These are phyloP conservation scores for Cephalopachus bancanus DNA, from an alignment of 2,797 vertebrate species.

Conservation along the genomic window DNA sequence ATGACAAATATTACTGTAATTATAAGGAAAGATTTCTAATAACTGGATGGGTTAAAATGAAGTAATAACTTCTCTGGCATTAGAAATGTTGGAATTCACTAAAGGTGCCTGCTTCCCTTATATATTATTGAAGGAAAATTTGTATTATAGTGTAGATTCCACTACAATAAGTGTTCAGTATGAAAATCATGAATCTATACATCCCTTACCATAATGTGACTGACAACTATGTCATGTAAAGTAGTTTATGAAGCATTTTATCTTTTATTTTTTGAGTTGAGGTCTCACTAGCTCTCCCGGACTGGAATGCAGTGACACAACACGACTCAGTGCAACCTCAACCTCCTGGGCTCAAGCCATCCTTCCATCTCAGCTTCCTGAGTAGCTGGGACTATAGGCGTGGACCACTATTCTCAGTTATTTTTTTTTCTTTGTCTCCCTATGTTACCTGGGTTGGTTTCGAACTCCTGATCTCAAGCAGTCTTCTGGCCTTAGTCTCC, in stretches of 20 bases:
- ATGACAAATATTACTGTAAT: background rate
- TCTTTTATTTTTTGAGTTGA: no score
- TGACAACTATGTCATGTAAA: background rate
- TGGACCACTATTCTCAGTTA: no score
- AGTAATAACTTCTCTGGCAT: background rate
- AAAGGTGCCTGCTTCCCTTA: background rate
- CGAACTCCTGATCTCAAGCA: no score
- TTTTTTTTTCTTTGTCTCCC: no score
- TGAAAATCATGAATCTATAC: background rate
- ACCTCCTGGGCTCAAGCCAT: no score
- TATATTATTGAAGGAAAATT: background rate
- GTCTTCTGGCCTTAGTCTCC: no score
- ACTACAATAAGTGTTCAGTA: background rate
- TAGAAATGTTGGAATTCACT: conserved; percentile 4
- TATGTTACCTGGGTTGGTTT: no score
- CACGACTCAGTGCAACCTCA: no score
- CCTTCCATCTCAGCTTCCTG: no score
- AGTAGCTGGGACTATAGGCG: no score
- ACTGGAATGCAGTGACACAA: no score
- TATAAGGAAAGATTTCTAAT: background rate
- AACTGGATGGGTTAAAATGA: background rate
- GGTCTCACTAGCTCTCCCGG: no score
- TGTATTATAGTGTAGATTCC: background rate
- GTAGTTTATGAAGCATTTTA: conserved; percentile 6
- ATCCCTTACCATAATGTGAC: background rate